Evolutionary conservation across 2,888 invertebrate species (phyloP).

Genomic region (Drosophila buzzatii): DNA sequence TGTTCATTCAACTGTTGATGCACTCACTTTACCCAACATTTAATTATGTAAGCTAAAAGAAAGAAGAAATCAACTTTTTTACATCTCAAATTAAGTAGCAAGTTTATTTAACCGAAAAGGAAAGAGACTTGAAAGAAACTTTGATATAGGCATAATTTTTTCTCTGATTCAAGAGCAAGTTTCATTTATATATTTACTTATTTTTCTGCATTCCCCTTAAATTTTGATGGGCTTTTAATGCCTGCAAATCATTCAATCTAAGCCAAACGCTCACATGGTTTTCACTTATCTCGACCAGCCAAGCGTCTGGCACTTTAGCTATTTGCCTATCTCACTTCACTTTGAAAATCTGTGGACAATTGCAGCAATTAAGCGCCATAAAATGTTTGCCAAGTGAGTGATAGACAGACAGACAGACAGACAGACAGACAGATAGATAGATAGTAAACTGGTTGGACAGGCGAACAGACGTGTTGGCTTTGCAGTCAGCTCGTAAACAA

Average conservation of each 20-base stretch:
- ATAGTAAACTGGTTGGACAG: not conserved
- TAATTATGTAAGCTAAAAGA: constrained; percentile 22
- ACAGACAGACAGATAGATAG: too few relatives aligned
- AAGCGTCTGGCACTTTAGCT: constrained; percentile 1
- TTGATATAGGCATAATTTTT: too few relatives aligned
- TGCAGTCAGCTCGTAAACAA: constrained; percentile 49
- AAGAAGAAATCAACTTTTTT: not conserved
- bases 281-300: constrained; percentile 4
- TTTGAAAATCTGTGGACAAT: constrained; percentile 37
- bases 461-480: constrained; percentile 18
- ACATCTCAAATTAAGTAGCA: not conserved
- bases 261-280: not conserved
- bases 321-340: constrained; percentile 16
- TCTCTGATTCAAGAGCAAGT: too few relatives aligned
- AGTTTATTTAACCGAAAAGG: not conserved
- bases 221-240: not conserved
- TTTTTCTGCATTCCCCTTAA: not conserved
- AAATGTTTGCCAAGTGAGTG: constrained; percentile 45
- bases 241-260: not conserved
- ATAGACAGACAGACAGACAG: constrained; percentile 24
- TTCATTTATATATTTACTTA: too few relatives aligned
- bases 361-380: constrained; percentile 46
- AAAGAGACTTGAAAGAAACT: too few relatives aligned
- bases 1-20: constrained; percentile 69
- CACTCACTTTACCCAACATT: constrained; percentile 50